These are phyloP conservation scores for Lysandra bellargus DNA, from an alignment of 2,888 invertebrate species.

Conservation along the genomic window DNA sequence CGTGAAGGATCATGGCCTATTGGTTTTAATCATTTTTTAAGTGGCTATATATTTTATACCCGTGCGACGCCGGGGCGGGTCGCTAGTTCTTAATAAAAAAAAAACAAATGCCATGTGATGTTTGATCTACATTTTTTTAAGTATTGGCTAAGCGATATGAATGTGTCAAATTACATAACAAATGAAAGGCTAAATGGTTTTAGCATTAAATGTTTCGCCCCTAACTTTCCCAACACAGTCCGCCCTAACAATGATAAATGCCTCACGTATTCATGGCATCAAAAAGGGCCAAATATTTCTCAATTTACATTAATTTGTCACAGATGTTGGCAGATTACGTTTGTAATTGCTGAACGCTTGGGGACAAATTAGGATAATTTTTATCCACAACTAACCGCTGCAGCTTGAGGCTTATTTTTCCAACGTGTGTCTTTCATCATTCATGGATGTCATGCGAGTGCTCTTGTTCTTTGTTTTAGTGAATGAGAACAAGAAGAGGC, in stretches of 20 bases:
- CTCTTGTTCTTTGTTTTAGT: no score
- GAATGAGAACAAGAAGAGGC: no score
- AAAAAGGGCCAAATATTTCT: constrained; percentile 32
- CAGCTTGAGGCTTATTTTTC: not conserved
- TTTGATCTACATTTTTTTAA: no score
- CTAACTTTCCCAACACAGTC: constrained; percentile 21
- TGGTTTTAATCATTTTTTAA: no score
- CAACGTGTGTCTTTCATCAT: no score
- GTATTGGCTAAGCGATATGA: no score
- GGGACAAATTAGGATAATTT: not conserved
- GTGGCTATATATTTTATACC: no score
- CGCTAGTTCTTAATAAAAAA: no score
- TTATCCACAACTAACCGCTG: not conserved
- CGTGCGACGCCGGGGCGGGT: no score
- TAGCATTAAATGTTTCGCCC: constrained; percentile 28
- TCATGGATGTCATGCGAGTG: no score
- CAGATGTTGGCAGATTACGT: constrained; percentile 28
- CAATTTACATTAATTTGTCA: constrained; percentile 32
- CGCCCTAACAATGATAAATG: constrained; percentile 39
- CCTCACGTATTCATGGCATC: constrained; percentile 31
- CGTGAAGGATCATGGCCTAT: no score
- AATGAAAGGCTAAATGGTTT: not conserved
- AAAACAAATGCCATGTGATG: no score
- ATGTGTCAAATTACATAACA: not conserved
- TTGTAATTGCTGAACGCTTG: constrained; percentile 22